These are phyloP conservation scores for Echinarachnius parma DNA, from an alignment of 53 echinoderm and acorn worm species.

Conservation along the genomic window DNA sequence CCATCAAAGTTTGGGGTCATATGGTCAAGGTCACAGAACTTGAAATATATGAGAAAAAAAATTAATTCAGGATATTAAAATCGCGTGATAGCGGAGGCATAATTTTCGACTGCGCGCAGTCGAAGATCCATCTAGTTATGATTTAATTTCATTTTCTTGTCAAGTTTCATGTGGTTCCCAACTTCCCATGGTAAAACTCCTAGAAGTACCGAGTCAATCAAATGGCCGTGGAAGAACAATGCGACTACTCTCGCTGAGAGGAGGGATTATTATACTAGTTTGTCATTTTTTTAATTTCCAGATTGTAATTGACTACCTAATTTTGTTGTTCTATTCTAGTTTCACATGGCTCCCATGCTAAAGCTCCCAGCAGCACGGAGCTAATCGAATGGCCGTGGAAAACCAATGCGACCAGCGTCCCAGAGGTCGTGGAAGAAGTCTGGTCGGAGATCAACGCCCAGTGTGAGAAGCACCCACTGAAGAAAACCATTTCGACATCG, in stretches of 20 bases:
- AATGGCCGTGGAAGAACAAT: slow-evolving; percentile 36
- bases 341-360: slow-evolving; percentile 1
- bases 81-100: too few species aligned
- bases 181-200: background rate
- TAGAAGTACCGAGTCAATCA: too few species aligned
- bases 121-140: too few species aligned
- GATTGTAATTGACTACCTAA: background rate
- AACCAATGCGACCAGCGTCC: slow-evolving; percentile 26
- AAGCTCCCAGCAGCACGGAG: background rate
- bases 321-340: background rate
- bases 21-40: too few species aligned
- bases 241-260: slow-evolving; percentile 25
- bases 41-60: too few species aligned
- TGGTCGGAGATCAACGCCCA: slow-evolving; percentile 35
- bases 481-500: background rate
- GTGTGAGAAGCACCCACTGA: slow-evolving; percentile 7
- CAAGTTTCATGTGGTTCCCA: too few species aligned
- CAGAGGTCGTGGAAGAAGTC: slow-evolving; percentile 29
- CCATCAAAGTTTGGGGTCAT: too few species aligned
- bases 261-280: too few species aligned
- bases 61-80: too few species aligned
- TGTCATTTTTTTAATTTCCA: too few species aligned
- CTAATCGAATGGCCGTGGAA: slow-evolving; percentile 23
- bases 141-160: too few species aligned
- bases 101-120: too few species aligned